Evolutionary conservation across 2,797 vertebrate genomes (phyloP), one percentile per base, ranked within the genome.

Genomic region (Falco berigora): DNA sequence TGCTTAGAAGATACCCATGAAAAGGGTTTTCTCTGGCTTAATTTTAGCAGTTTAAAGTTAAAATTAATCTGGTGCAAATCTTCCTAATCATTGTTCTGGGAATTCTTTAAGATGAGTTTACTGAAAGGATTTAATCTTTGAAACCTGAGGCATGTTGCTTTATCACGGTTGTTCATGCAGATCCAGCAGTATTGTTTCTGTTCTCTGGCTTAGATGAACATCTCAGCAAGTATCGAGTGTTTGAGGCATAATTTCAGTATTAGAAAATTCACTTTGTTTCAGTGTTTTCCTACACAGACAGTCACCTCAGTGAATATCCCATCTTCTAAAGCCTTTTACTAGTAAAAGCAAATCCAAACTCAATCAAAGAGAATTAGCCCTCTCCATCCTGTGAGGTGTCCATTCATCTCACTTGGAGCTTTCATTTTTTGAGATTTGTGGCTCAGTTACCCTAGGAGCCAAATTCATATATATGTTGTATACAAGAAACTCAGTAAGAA

Each of bases 261-360:
- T 7, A 3, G 11, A 89, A 95, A 91, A 92, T 52, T 40, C 38
- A 25, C 42, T 50, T 95, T 77, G 13, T 73, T 82, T 71, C 53
- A 56, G 52, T 56, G 21, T 82, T 87, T 93, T 71, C 61, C 77
- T 82, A 61, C 21, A 76, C 0, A 3, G 44, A 10, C 44, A 56
- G 44, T 69, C 32, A 61, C 22, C 32, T 89, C 32, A 7, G 11
- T 87, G 78, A 92, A 64, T 89, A 77, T 88, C 92, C 61, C 64
- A 61, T 24, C 36, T 94, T 53, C 75, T 61, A 80, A 87, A 79
- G 50, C 28, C 27, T 18, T 58, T 91, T 85, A n/a, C 13, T 68
- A 71, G 23, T 46, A 83, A 88, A 94, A 86, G n/a, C 56, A 89
- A 96, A 91, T 74, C 61, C 75, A 83, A 69, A 80, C 21, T 92